phyloP scores from a whole-genome alignment of 2,888 invertebrate species.

The Neoitamus cyanurus region DNA sequence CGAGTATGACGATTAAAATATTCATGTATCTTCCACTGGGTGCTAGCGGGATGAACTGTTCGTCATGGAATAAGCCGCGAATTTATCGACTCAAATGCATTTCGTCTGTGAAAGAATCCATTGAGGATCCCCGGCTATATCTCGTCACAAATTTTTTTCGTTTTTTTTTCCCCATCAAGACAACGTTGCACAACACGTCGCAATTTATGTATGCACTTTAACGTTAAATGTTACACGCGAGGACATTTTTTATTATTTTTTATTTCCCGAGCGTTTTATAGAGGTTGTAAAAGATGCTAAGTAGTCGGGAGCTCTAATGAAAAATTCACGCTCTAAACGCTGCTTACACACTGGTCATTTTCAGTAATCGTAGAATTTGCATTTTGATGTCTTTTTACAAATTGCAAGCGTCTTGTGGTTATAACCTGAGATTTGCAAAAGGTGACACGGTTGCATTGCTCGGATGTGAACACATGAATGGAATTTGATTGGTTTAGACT shows the following conservation, averaged over 20 bases:
- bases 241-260: background rate
- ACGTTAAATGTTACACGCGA: slow-evolving; percentile 5
- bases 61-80: background rate
- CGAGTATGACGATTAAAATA: background rate
- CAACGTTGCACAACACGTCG: slow-evolving; percentile 12
- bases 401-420: background rate
- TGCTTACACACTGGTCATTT: background rate
- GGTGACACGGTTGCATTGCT: background rate
- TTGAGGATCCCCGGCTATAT: background rate
- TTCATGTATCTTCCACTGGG: background rate
- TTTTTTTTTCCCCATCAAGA: background rate
- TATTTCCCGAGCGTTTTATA: background rate
- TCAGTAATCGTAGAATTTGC: background rate
- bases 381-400: background rate
- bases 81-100: background rate
- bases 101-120: background rate
- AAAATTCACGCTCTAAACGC: background rate
- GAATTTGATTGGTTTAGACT: background rate
- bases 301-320: background rate
- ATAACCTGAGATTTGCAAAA: background rate
- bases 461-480: background rate
- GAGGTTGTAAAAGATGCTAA: slow-evolving; percentile 2
- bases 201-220: slow-evolving; percentile 22
- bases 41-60: background rate
- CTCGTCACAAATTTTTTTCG: background rate